Evolutionary conservation across 2,797 vertebrate species (phyloP), one percentile per base, ranked within the genome.

Genomic region (Vultur gryphus): DNA sequence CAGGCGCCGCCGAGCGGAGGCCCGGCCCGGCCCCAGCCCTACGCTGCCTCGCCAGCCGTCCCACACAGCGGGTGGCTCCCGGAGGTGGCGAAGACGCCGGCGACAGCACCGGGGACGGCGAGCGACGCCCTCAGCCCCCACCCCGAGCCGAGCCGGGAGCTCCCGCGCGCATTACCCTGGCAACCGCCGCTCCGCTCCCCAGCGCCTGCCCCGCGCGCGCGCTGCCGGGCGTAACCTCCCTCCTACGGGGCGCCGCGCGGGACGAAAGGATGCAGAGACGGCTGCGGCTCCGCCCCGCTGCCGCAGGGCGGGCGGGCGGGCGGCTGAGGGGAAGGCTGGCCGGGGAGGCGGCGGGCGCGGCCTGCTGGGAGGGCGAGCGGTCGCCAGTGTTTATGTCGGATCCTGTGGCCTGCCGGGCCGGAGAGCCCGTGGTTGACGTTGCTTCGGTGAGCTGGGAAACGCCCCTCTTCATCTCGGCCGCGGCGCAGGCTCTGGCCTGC

Each of bases 241-340:
- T 16, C 12, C 73, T 96, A 94, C 93, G 92, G 93, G 13, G 49
- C 71, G 72, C 26, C 79, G 79, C 49, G 46, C 10, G 67, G 90
- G 79, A 20, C 93, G 4, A 25, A 86, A 67, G 5, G 11, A 0
- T 71, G 37, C 33, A 3, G 14, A 2, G 19, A 7, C 59, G 33
- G 59, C 57, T 7, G 55, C 58, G 35, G 67, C 72, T 3, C 43
- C 59, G 31, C 37, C 77, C 31, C 18, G 28, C 46, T 9, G 10
- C 9, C 4, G 10, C 24, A 2, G n/a, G 28, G 23, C 14, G 62
- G 39, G 23, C 14, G 62, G 39, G 23, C 29, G 29, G 29, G 23
- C 26, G 21, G 18, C 12, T 12, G 83, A 73, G 39, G 39, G 20
- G 28, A 12, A 19, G 24, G 51, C 33, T 21, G 14, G 37, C 11